Evolutionary conservation across 2,888 invertebrate genomes (phyloP), one percentile per base, ranked within the genome.

Genomic region (Dryadula phaetusa): DNA sequence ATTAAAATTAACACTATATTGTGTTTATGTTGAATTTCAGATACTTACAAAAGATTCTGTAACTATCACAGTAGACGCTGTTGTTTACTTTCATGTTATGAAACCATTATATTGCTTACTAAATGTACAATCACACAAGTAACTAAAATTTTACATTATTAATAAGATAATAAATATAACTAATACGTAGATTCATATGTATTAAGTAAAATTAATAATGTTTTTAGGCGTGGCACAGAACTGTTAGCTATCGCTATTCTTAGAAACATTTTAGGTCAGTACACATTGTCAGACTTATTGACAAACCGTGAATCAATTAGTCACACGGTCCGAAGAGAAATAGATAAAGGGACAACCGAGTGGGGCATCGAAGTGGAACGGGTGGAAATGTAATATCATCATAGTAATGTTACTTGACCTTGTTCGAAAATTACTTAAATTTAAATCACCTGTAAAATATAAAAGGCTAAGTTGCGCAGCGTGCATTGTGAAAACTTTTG

Each of bases 61-160:
- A n/a, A 98, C 98, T 0, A 97, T 98, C 1, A 96, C 96, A 4
- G 97, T 98, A 6, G 98, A 98, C 82, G 98, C 98, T 0, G 95
- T 96, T 14, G 95, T 96, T 61, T 96, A 96, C 82, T 96, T 95
- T 80, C 94, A 95, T 73, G 95, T 96, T 64, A 93, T 94, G 75
- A 94, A 95, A 79, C 96, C 96, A 0, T 80, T 96, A 10, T 94
- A 93, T 78, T 95, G 95, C 16, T 93, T 96, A 46, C 91, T 96
- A 44, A 84, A 85, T 62, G 78, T 87, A 22, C 78, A 84, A 68
- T 76, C 75, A 40, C 74, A 82, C 67, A 77, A 70, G 85, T 87
- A 84, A 72, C 62, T 28, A 40, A 6, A 20, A 56, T 37, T 25
- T 3, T 16, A 10, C 8, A 32, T 16, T 52, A 18, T 52, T 28